Conservation (phyloP, 1,140 invertebrate genomes). For the Dinoponera quadriceps region DNA sequence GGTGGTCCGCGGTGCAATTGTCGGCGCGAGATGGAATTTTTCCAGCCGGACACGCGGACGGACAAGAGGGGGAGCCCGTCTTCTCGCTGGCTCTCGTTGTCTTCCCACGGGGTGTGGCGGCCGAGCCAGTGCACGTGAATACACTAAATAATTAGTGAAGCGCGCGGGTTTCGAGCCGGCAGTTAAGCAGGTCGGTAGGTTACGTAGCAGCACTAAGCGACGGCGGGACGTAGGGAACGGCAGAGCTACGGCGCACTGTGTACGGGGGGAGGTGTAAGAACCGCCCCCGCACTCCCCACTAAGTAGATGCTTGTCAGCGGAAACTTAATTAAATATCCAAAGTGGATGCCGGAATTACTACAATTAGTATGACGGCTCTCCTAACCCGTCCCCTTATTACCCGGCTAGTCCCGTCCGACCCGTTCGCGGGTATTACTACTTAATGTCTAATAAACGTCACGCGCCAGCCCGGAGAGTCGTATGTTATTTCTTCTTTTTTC, state of each 20-base stretch:
- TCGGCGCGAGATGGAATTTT: constrained; percentile 30
- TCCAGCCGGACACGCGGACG: neutral
- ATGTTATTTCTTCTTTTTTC: constrained; percentile 67
- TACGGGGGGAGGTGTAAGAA: constrained; percentile 62
- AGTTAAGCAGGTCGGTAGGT: constrained; percentile 73
- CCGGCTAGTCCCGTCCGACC: constrained; percentile 79
- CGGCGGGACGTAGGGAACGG: constrained; percentile 53
- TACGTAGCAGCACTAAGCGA: constrained; percentile 63
- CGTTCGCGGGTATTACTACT: constrained; percentile 84
- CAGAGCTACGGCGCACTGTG: constrained; percentile 47
- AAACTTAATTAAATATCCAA: constrained; percentile 86
- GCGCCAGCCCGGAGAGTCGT: constrained; percentile 68
- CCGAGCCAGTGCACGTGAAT: constrained; percentile 11
- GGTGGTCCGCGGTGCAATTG: neutral
- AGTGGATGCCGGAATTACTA: constrained; percentile 85
- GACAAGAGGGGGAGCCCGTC: no score
- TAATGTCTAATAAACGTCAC: constrained; percentile 86
- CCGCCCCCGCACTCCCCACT: constrained; percentile 55
- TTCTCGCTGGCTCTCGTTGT: neutral
- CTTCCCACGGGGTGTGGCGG: neutral
- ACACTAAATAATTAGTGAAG: constrained; percentile 71
- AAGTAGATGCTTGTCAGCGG: constrained; percentile 82
- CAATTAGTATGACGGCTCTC: constrained; percentile 84
- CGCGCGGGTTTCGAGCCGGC: constrained; percentile 56
- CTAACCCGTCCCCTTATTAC: constrained; percentile 81